These are phyloP conservation scores for Autographa gamma DNA, from an alignment of 2,888 invertebrate genomes.

Conservation along the genomic window DNA sequence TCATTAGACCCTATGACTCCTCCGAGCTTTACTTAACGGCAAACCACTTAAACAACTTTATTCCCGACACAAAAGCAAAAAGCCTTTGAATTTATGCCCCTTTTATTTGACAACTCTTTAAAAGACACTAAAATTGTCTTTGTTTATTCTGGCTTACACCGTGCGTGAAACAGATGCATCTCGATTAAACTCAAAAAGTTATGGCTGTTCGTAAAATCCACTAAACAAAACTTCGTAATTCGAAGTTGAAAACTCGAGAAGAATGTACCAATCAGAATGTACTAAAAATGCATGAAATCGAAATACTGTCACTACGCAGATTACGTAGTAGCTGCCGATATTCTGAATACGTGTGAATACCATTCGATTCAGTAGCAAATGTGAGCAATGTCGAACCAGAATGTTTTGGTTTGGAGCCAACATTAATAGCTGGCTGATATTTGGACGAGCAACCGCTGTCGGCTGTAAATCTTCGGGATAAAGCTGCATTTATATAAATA, in stretches of 20 bases:
- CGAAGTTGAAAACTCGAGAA: background rate
- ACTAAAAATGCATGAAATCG: constrained; percentile 15
- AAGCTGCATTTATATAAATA: constrained; percentile 70
- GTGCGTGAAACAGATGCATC: constrained; percentile 38
- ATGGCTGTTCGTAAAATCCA: constrained; percentile 14
- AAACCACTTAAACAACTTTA: constrained; percentile 59
- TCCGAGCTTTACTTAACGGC: constrained; percentile 44
- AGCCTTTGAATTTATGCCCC: constrained; percentile 52
- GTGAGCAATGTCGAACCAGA: constrained; percentile 63
- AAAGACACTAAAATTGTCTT: constrained; percentile 49
- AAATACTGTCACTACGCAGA: constrained; percentile 21
- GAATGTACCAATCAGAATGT: constrained; percentile 6
- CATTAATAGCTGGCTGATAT: constrained; percentile 70
- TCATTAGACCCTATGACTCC: constrained; percentile 54
- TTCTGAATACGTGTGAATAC: constrained; percentile 44
- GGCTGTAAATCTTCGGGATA: constrained; percentile 70
- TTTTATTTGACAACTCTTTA: constrained; percentile 62
- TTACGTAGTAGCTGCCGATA: constrained; percentile 31
- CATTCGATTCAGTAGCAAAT: constrained; percentile 58
- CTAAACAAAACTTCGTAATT: constrained; percentile 14
- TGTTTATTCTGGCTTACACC: constrained; percentile 35
- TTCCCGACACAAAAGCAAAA: constrained; percentile 51
- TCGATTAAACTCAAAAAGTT: constrained; percentile 24
- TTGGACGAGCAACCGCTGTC: constrained; percentile 65
- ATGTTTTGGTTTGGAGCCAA: constrained; percentile 78